These are phyloP conservation scores for Panagrolaimus sp. DNA, from an alignment of 1,140 invertebrate species.

Conservation along the genomic window DNA sequence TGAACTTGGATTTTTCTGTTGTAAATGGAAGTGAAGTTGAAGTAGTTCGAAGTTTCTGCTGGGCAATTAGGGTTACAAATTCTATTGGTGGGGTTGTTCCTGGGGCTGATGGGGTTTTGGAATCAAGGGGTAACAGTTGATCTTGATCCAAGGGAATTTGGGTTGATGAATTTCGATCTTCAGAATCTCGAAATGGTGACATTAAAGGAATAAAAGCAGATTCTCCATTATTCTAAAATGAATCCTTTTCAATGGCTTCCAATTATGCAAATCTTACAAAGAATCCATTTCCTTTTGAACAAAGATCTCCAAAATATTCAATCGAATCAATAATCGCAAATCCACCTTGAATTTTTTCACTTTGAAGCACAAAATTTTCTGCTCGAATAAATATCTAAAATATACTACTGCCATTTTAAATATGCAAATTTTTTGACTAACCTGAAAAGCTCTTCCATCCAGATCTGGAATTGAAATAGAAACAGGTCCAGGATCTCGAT, in stretches of 20 bases:
- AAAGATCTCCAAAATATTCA: conserved; percentile 56
- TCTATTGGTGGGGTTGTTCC: background rate
- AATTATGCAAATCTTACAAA: background rate
- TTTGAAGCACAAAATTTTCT: conserved; percentile 56
- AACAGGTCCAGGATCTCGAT: conserved; percentile 52
- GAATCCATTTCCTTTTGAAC: conserved; percentile 17
- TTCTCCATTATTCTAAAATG: background rate
- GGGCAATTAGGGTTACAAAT: background rate
- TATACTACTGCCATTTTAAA: background rate
- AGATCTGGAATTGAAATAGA: conserved; percentile 48
- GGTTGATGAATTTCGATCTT: background rate
- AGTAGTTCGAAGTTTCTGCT: background rate
- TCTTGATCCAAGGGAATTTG: background rate
- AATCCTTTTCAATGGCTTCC: background rate
- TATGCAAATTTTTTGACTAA: conserved; percentile 11
- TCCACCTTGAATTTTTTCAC: conserved; percentile 47
- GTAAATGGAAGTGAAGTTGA: conserved; percentile 6
- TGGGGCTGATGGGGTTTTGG: background rate
- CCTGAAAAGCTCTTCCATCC: conserved; percentile 49
- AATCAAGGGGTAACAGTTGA: background rate
- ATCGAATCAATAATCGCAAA: conserved; percentile 56
- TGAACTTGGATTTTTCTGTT: background rate
- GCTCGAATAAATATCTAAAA: conserved; percentile 52
- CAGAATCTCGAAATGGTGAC: no score
- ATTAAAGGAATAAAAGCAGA: no score